phyloP scores from a whole-genome alignment of 2,797 vertebrate genomes.

The Dicrostonyx torquatus region DNA sequence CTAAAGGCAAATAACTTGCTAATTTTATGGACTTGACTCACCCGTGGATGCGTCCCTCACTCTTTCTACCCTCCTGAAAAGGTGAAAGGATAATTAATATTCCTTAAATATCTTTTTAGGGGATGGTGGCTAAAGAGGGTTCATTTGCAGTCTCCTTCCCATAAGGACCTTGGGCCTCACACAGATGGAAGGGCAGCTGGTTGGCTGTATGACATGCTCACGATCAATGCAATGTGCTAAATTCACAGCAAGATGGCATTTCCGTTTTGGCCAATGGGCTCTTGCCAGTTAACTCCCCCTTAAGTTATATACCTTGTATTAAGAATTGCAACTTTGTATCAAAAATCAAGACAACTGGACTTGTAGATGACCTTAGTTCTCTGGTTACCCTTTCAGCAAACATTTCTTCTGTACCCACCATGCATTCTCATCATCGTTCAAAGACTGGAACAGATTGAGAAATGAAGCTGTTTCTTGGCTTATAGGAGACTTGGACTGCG shows the following conservation, averaged over 20 bases:
- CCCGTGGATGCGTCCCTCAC: background rate
- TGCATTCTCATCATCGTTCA: background rate
- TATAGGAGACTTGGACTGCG: background rate
- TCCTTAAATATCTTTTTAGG: background rate
- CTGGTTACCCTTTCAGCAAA: background rate
- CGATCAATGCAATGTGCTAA: background rate
- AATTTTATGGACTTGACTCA: background rate
- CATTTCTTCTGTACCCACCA: background rate
- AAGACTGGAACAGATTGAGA: background rate
- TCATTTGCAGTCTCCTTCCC: background rate
- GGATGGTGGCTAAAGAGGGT: background rate
- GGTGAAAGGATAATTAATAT: background rate
- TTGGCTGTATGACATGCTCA: background rate
- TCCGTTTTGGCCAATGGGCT: background rate
- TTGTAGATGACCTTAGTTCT: background rate
- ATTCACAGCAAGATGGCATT: background rate
- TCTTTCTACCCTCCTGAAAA: background rate
- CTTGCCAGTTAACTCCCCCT: background rate
- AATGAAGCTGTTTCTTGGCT: background rate
- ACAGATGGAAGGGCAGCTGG: background rate
- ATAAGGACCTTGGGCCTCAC: background rate
- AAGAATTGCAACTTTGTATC: background rate
- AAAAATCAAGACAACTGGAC: background rate
- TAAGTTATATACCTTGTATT: background rate
- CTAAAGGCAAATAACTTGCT: background rate